A percentile compares a stretch with the other conserved stretches of the same genome.
Conservation (phyloP, 2,888 invertebrate genomes). For the Himalopsyche japonica region DNA sequence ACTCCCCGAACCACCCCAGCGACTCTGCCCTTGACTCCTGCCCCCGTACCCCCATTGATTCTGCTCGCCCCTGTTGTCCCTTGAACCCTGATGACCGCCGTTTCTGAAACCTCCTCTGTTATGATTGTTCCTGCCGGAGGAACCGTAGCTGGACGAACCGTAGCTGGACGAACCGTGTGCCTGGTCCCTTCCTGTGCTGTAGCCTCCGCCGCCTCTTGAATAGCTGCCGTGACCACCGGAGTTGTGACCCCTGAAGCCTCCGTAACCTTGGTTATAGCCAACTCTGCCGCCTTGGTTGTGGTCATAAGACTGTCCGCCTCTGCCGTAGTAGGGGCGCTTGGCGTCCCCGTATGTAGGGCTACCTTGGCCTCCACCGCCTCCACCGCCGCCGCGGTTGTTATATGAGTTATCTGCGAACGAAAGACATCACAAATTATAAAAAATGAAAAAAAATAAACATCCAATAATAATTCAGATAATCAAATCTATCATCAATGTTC, state of each 20-base stretch:
- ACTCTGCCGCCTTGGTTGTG: constrained; percentile 7
- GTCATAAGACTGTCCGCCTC: neutral
- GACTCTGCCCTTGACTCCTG: neutral
- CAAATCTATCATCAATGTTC: no score
- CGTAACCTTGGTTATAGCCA: neutral
- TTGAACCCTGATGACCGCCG: constrained; percentile 32
- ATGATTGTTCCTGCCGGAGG: constrained; percentile 4
- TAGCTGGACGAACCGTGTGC: neutral
- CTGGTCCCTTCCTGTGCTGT: neutral
- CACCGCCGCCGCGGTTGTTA: constrained; percentile 33
- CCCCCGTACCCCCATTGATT: constrained; percentile 33
- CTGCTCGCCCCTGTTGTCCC: constrained; percentile 17
- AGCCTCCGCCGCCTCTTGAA: neutral
- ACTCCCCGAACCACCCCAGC: neutral
- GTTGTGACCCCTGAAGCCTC: constrained; percentile 4
- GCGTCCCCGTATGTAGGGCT: constrained; percentile 37
- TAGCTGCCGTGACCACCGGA: neutral
- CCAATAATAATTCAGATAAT: no score
- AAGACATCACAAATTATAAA: no score
- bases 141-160: neutral
- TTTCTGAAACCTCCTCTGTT: constrained; percentile 19
- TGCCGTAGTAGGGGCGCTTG: neutral
- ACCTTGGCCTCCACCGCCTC: constrained; percentile 42
- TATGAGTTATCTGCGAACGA: neutral
- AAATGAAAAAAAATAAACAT: no score